Evolutionary conservation across 2,888 invertebrate genomes (phyloP).

Genomic region (Drosophila macrospina): DNA sequence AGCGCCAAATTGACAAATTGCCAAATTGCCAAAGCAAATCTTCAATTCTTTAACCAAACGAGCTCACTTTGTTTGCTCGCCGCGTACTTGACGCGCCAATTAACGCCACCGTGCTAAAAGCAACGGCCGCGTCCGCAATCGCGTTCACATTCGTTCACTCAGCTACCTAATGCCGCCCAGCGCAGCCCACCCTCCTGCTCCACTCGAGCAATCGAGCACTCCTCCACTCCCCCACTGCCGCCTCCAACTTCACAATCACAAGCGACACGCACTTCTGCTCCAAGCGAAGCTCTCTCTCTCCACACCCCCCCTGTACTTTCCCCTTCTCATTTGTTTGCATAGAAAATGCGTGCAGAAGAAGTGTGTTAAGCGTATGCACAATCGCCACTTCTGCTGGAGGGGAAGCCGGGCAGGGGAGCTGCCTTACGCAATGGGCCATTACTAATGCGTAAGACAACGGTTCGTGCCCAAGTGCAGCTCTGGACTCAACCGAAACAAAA

Average conservation of each 20-base stretch:
- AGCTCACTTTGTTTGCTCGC: slow-evolving; percentile 55
- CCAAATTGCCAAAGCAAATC: slow-evolving; percentile 61
- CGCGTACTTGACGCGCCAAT: slow-evolving; percentile 75
- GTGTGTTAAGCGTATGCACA: slow-evolving; percentile 74
- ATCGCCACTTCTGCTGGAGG: not conserved
- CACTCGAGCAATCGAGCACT: no score
- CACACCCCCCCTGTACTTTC: not conserved
- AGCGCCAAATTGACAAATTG: slow-evolving; percentile 64
- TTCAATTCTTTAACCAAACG: slow-evolving; percentile 9
- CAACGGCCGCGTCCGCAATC: slow-evolving; percentile 49
- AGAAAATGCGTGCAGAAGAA: slow-evolving; percentile 72
- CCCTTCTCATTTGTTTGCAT: slow-evolving; percentile 40
- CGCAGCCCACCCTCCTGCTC: not conserved
- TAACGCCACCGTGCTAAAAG: slow-evolving; percentile 74
- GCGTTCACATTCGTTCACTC: slow-evolving; percentile 19
- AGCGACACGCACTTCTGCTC: slow-evolving; percentile 67
- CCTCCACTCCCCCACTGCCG: not conserved
- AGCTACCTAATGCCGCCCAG: slow-evolving; percentile 21
- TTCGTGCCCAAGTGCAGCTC: slow-evolving; percentile 37
- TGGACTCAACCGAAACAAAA: not conserved
- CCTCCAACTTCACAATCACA: slow-evolving; percentile 17
- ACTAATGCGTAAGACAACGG: slow-evolving; percentile 34
- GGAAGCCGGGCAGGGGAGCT: not conserved
- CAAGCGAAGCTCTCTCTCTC: not conserved
- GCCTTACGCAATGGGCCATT: slow-evolving; percentile 51